Conservation (phyloP, 2,113 vertebrate species). For the Myotis davidii region DNA sequence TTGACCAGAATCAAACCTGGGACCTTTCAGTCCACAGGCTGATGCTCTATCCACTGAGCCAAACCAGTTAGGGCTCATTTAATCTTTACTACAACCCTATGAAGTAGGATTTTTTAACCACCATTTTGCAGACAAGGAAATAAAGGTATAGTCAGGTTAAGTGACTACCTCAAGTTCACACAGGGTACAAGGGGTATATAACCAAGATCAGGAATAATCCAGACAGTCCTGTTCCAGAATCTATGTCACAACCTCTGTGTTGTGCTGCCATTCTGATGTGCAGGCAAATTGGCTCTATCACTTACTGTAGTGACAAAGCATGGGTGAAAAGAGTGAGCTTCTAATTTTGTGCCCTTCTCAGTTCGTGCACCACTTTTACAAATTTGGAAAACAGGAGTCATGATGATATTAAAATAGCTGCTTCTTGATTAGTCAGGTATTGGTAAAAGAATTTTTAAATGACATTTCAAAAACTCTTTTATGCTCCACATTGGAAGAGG, state of each 20-base stretch:
- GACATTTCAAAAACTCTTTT: not conserved
- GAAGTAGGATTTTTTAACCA: not conserved
- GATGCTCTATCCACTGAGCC: no score
- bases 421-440: conserved; percentile 5
- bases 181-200: not conserved
- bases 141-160: not conserved
- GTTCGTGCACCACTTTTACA: not conserved
- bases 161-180: not conserved
- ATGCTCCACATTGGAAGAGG: not conserved
- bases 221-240: not conserved
- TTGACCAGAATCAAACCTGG: no score
- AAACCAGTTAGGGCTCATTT: not conserved
- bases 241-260: not conserved
- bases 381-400: not conserved
- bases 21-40: no score
- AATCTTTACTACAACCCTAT: not conserved
- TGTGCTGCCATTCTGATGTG: not conserved
- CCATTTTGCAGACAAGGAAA: not conserved
- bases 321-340: not conserved
- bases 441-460: not conserved
- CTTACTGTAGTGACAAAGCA: not conserved
- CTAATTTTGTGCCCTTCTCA: not conserved
- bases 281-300: not conserved
- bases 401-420: not conserved
- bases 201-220: not conserved